A percentile compares a stretch with the other conserved stretches of the same genome.
phyloP scores from a whole-genome alignment of 2,113 vertebrate species.

The Oncorhynchus tshawytscha region DNA sequence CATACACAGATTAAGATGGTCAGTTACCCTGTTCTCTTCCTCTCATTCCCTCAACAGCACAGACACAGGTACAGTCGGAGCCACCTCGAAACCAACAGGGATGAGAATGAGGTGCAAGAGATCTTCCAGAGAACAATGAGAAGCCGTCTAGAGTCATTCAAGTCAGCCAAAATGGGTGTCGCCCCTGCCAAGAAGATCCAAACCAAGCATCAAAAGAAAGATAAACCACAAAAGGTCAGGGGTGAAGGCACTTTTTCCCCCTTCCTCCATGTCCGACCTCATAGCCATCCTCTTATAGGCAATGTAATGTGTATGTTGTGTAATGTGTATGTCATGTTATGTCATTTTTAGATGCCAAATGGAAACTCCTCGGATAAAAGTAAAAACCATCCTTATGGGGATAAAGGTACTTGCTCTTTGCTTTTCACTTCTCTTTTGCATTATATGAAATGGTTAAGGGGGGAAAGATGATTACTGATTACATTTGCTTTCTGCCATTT shows the following conservation, averaged over 20 bases:
- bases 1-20: no score
- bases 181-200: constrained; percentile 79
- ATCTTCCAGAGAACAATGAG: constrained; percentile 98
- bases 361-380: constrained; percentile 48
- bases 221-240: constrained; percentile 80
- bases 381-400: constrained; percentile 51
- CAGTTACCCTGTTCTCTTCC: constrained; percentile 14
- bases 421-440: not conserved
- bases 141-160: constrained; percentile 92
- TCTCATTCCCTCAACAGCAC: constrained; percentile 71
- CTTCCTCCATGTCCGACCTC: not conserved
- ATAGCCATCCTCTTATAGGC: not conserved
- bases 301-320: not conserved
- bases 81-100: constrained; percentile 75
- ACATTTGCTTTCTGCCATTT: no score
- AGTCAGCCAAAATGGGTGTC: constrained; percentile 88
- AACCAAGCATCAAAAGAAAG: constrained; percentile 82
- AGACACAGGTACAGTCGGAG: constrained; percentile 90
- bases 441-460: not conserved
- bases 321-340: not conserved
- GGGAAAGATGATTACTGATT: no score
- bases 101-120: constrained; percentile 88
- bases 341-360: constrained; percentile 59
- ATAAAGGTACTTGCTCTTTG: constrained; percentile 59
- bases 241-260: not conserved